These are phyloP conservation scores for Phallusia fumigata DNA, from an alignment of 23 tunicate genomes.

Conservation along the genomic window DNA sequence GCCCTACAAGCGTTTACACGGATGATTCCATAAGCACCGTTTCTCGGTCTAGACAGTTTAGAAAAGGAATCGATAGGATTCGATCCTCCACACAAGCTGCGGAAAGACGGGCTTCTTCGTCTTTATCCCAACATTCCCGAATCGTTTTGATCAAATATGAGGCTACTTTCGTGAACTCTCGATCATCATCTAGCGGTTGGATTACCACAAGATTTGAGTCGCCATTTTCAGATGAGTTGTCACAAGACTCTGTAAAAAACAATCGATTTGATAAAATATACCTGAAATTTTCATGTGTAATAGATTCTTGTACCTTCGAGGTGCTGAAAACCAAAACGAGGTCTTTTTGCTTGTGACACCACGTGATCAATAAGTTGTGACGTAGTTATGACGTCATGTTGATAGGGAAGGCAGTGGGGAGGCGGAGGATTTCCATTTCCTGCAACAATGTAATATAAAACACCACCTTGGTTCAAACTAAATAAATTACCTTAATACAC, in stretches of 20 bases:
- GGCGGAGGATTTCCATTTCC: too few species aligned
- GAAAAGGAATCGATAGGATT: background rate
- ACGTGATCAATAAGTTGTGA: conserved; percentile 38
- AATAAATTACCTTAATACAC: too few species aligned
- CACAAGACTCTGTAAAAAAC: too few species aligned
- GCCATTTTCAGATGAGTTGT: too few species aligned
- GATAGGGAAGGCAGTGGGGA: conserved; percentile 25
- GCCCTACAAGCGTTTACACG: background rate
- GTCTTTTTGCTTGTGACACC: conserved; percentile 17
- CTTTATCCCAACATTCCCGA: conserved; percentile 67
- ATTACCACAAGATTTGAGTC: background rate
- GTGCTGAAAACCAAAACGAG: conserved; percentile 13
- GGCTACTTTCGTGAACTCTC: background rate
- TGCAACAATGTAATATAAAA: too few species aligned
- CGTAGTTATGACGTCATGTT: conserved; percentile 25
- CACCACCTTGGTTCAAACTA: too few species aligned
- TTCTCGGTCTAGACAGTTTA: background rate
- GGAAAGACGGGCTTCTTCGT: conserved; percentile 60
- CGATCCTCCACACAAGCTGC: conserved; percentile 55
- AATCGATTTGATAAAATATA: too few species aligned
- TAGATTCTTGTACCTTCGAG: background rate
- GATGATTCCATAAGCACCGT: background rate
- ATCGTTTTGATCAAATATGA: conserved; percentile 27
- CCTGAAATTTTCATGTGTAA: too few species aligned
- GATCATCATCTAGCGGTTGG: too few species aligned